These are phyloP conservation scores for Cotesia typhae DNA, from an alignment of 1,140 invertebrate species.

Conservation along the genomic window DNA sequence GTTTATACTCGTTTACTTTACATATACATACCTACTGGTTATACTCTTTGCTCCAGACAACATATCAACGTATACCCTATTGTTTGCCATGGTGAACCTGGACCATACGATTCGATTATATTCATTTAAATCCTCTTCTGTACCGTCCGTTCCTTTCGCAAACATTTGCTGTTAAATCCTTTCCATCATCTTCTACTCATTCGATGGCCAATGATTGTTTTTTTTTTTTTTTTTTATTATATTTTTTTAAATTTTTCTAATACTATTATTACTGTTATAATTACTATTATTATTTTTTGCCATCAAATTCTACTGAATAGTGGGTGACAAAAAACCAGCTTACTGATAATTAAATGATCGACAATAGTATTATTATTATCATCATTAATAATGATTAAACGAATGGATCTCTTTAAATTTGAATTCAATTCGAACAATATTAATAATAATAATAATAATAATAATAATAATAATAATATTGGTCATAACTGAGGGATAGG, in stretches of 20 bases:
- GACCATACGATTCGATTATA: not conserved
- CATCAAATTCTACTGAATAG: not conserved
- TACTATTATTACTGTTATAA: not conserved
- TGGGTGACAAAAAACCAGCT: too few species aligned
- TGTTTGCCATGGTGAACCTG: not conserved
- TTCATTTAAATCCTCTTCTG: not conserved
- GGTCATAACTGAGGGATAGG: too few species aligned
- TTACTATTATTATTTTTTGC: not conserved
- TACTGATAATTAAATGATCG: too few species aligned
- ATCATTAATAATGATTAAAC: too few species aligned
- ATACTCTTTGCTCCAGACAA: not conserved
- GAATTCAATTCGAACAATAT: too few species aligned
- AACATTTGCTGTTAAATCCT: conserved; percentile 8
- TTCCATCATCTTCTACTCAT: not conserved
- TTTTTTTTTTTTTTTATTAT: not conserved
- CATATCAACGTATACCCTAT: not conserved
- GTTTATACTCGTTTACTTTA: conserved; percentile 14
- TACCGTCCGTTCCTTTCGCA: not conserved
- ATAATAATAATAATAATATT: too few species aligned
- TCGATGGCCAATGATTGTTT: not conserved
- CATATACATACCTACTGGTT: not conserved
- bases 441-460: too few species aligned
- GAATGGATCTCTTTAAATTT: too few species aligned
- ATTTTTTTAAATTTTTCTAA: not conserved
- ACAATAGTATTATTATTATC: too few species aligned